Conservation (phyloP, 2,888 invertebrate genomes). For the Ormyrus nitidulus region DNA sequence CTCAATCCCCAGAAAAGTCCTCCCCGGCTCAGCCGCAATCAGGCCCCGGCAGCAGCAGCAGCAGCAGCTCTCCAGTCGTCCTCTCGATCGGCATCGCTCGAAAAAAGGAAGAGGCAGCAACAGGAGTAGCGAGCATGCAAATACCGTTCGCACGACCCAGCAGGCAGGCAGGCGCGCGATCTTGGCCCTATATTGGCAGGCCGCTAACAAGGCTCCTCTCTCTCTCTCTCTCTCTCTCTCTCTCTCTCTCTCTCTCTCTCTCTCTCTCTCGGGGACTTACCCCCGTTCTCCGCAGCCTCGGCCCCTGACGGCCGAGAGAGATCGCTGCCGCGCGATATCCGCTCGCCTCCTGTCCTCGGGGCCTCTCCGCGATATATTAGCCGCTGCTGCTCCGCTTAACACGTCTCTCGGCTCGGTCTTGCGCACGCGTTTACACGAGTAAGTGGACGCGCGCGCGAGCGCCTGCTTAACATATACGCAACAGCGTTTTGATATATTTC, state of each 20-base stretch:
- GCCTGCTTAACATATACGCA: conserved; percentile 11
- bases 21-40: no score
- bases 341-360: conserved; percentile 61
- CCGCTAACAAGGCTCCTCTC: conserved; percentile 67
- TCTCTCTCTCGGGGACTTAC: neutral
- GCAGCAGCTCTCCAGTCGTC: neutral
- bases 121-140: conserved; percentile 61
- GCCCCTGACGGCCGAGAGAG: conserved; percentile 68
- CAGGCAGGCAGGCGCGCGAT: conserved; percentile 41
- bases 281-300: neutral
- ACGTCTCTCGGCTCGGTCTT: neutral
- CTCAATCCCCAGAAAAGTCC: no score
- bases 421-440: neutral
- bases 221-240: neutral
- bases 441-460: neutral
- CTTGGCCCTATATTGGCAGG: conserved; percentile 67
- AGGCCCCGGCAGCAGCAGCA: neutral
- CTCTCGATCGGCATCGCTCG: neutral
- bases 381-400: neutral
- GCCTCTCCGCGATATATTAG: conserved; percentile 31
- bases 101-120: neutral
- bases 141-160: conserved; percentile 64
- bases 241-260: no score
- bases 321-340: conserved; percentile 71
- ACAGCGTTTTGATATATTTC: conserved; percentile 46